Conservation (phyloP, 2,797 vertebrate species). For the Phataginus tetradactyla region DNA sequence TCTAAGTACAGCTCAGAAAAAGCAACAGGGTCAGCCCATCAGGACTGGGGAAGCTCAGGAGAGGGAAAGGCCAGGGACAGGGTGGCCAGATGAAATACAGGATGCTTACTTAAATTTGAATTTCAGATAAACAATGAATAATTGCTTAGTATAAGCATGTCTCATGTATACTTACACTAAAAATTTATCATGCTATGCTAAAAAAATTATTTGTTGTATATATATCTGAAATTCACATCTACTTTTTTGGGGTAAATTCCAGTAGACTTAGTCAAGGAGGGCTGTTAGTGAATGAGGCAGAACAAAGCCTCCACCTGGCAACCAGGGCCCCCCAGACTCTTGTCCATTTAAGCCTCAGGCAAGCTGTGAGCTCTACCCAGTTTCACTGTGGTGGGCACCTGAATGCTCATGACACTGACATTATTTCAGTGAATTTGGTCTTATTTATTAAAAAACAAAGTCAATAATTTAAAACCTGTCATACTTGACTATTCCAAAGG, state of each 20-base stretch:
- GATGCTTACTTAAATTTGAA: constrained; percentile 31
- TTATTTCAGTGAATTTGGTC: constrained; percentile 54
- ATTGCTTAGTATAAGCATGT: neutral
- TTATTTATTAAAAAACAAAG: constrained; percentile 37
- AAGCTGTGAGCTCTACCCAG: neutral
- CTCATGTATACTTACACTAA: constrained; percentile 16
- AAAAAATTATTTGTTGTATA: neutral
- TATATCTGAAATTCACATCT: constrained; percentile 57
- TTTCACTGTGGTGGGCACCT: neutral
- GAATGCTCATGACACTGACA: neutral
- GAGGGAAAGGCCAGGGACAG: neutral
- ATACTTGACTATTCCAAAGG: neutral
- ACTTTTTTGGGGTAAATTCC: neutral
- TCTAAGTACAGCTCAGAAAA: constrained; percentile 26
- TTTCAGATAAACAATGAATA: constrained; percentile 57
- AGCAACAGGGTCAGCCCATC: neutral
- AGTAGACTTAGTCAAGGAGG: neutral
- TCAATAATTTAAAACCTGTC: neutral
- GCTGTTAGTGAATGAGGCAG: neutral
- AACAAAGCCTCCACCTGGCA: neutral
- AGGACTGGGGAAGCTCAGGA: neutral
- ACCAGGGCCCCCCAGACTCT: neutral
- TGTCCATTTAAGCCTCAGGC: neutral
- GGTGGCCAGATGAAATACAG: constrained; percentile 47
- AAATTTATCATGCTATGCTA: neutral